Evolutionary conservation across 2,797 vertebrate genomes (phyloP).

Genomic region (Melanotaenia pygmaea): DNA sequence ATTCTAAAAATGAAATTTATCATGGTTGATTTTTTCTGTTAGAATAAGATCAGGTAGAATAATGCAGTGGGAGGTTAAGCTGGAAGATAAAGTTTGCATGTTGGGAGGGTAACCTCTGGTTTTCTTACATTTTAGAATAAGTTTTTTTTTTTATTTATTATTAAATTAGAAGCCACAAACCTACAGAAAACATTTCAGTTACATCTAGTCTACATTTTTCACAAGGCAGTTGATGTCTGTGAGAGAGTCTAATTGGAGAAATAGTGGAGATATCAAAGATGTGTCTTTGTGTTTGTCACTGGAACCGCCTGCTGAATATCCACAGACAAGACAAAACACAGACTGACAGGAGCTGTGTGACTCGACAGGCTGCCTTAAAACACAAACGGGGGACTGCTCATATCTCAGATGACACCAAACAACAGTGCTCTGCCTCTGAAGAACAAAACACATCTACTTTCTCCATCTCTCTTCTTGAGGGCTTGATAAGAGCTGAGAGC

Average conservation of each 20-base stretch:
- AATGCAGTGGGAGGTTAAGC: not conserved
- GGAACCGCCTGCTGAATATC: conserved; percentile 15
- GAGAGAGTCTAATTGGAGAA: conserved; percentile 20
- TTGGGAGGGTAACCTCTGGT: too few species aligned
- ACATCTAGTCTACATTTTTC: conserved; percentile 1
- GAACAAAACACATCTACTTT: conserved; percentile 48
- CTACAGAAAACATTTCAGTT: conserved; percentile 2
- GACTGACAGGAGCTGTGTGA: conserved; percentile 32
- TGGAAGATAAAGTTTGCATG: not conserved
- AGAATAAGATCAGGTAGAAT: not conserved
- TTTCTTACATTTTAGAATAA: too few species aligned
- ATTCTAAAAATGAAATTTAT: not conserved
- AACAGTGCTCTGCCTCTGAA: conserved; percentile 38
- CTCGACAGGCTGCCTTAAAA: conserved; percentile 23
- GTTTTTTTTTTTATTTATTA: not conserved
- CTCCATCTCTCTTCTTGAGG: conserved; percentile 32
- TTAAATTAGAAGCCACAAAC: not conserved
- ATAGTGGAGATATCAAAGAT: conserved; percentile 13
- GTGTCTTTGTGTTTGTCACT: not conserved
- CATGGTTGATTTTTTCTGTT: not conserved
- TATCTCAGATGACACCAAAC: conserved; percentile 27
- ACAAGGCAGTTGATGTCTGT: not conserved
- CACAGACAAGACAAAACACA: conserved; percentile 21
- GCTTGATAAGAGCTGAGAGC: conserved; percentile 54
- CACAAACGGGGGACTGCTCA: conserved; percentile 6